These are phyloP conservation scores for Spodoptera picta DNA, from an alignment of 2,888 invertebrate genomes.

Conservation along the genomic window DNA sequence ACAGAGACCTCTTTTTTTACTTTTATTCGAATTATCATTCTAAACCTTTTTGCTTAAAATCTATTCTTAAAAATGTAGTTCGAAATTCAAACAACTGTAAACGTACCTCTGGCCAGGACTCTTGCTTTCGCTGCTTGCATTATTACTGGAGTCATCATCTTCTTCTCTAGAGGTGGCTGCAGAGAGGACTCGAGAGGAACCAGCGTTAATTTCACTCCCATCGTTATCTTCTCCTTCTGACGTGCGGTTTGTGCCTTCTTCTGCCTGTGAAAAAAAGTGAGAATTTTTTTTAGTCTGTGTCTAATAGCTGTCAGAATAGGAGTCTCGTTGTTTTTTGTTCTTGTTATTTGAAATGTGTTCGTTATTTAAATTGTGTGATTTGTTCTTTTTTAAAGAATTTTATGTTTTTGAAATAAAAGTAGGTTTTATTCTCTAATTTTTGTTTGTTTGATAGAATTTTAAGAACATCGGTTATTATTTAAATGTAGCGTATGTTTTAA, in stretches of 20 bases:
- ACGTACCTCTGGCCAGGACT: slow-evolving; percentile 91
- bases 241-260: slow-evolving; percentile 82
- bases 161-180: slow-evolving; percentile 92
- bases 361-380: no score
- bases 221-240: slow-evolving; percentile 84
- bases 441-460: no score
- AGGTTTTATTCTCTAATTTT: no score
- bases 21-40: slow-evolving; percentile 4
- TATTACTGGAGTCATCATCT: slow-evolving; percentile 91
- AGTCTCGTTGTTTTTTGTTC: neutral
- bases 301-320: neutral
- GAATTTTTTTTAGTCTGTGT: slow-evolving; percentile 14
- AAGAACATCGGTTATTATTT: no score
- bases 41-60: neutral
- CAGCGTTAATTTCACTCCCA: slow-evolving; percentile 79
- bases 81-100: slow-evolving; percentile 1
- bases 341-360: no score
- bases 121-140: slow-evolving; percentile 91
- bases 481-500: no score
- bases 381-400: no score
- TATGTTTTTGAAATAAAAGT: no score
- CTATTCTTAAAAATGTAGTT: neutral
- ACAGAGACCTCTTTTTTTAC: neutral
- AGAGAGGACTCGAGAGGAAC: slow-evolving; percentile 85
- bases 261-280: slow-evolving; percentile 75